Conservation (phyloP, 2,888 invertebrate species). For the Cantharis nigra region DNA sequence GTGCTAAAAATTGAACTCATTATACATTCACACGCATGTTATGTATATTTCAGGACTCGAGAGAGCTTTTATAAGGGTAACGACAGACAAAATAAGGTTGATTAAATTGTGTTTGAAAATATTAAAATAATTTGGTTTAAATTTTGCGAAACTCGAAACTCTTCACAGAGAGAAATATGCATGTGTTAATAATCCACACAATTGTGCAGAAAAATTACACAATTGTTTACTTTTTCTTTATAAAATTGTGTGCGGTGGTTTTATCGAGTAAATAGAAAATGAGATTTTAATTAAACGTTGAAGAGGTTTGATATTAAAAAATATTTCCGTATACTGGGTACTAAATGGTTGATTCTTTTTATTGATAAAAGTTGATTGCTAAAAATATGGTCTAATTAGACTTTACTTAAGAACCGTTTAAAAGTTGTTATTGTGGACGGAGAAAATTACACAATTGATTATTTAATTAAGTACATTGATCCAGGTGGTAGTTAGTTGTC, state of each 20-base stretch:
- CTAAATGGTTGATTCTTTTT: background rate
- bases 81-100: background rate
- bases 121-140: background rate
- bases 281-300: background rate
- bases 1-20: background rate
- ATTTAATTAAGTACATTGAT: conserved; percentile 56
- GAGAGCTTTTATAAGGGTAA: background rate
- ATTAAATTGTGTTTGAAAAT: background rate
- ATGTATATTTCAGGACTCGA: background rate
- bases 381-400: background rate
- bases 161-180: no score
- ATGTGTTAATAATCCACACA: no score
- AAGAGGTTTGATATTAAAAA: background rate
- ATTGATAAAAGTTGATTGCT: background rate
- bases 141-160: background rate
- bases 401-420: background rate
- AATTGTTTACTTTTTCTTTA: no score
- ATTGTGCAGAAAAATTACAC: no score
- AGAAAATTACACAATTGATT: conserved; percentile 50
- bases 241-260: background rate
- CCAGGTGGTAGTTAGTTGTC: conserved; percentile 44
- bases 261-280: background rate
- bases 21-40: background rate
- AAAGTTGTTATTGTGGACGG: conserved; percentile 11
- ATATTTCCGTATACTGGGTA: background rate